Percentiles rank a stretch among this genome's conserved stretches.
Evolutionary conservation across 2,888 invertebrate genomes (phyloP).

Genomic region (Flabesymbios commensalis): DNA sequence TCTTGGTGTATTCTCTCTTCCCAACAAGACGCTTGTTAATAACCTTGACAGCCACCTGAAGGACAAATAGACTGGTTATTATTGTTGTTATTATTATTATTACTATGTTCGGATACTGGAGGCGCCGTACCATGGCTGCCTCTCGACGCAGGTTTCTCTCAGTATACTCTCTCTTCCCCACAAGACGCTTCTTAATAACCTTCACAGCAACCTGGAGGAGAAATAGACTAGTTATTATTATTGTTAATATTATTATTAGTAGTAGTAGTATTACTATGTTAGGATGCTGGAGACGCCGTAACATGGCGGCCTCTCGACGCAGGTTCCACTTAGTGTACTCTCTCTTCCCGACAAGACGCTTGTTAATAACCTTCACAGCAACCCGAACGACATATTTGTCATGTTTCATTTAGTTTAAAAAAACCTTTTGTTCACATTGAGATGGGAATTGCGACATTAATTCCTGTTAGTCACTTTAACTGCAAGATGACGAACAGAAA

Average conservation of each 20-base stretch:
- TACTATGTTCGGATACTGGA: constrained; percentile 51
- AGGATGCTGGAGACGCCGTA: constrained; percentile 50
- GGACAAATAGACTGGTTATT: neutral
- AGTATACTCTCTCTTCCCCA: constrained; percentile 44
- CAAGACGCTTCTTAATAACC: constrained; percentile 47
- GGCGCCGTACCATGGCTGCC: constrained; percentile 48
- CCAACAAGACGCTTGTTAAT: constrained; percentile 47
- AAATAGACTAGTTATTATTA: neutral
- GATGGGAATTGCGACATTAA: too few relatives aligned
- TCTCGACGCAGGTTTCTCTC: constrained; percentile 50
- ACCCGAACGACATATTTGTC: constrained; percentile 40
- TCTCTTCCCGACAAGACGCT: constrained; percentile 42
- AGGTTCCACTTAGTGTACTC: constrained; percentile 48
- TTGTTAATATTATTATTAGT: too few relatives aligned
- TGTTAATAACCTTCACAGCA: constrained; percentile 54
- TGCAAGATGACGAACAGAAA: too few relatives aligned
- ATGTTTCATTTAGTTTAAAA: too few relatives aligned
- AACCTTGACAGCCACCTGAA: constrained; percentile 54
- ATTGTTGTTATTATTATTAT: too few relatives aligned
- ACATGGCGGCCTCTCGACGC: constrained; percentile 49
- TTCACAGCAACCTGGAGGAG: constrained; percentile 52
- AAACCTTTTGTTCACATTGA: too few relatives aligned
- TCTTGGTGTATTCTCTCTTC: constrained; percentile 44
- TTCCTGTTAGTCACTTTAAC: too few relatives aligned
- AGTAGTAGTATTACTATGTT: too few relatives aligned